A percentile compares a stretch with the other conserved stretches of the same genome.
phyloP scores from a whole-genome alignment of 2,113 vertebrate species.

The Bungarus multicinctus region DNA sequence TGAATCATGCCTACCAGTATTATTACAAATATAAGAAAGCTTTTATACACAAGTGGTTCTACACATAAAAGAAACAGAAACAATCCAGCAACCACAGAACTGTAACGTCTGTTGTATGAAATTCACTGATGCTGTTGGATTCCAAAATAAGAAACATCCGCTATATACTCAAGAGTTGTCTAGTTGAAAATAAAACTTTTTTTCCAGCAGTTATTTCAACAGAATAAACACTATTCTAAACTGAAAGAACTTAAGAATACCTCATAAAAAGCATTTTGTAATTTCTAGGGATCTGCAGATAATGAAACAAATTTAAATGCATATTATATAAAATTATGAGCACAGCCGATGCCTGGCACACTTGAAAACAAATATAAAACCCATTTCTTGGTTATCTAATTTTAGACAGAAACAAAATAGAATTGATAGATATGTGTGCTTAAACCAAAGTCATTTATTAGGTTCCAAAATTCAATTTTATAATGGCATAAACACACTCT shows the following conservation, averaged over 20 bases:
- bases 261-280: neutral
- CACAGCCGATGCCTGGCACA: neutral
- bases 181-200: slow-evolving; percentile 1
- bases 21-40: neutral
- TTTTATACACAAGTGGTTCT: neutral
- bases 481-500: neutral
- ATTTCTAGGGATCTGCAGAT: neutral
- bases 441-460: neutral
- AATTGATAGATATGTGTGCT: neutral
- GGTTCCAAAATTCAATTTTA: neutral
- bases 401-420: neutral
- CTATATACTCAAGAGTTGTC: neutral
- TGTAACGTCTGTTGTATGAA: neutral
- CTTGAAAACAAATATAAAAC: neutral
- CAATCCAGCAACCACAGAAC: neutral
- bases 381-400: neutral
- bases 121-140: slow-evolving; percentile 1
- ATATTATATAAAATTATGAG: neutral
- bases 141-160: slow-evolving; percentile 16
- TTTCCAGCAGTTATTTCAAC: neutral
- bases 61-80: neutral
- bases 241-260: neutral
- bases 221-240: slow-evolving; percentile 13
- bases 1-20: neutral
- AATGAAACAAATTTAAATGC: neutral